Base-by-base conservation (phyloP, 1,140 invertebrate species). In the Zaprionus kolodkinae region DNA sequence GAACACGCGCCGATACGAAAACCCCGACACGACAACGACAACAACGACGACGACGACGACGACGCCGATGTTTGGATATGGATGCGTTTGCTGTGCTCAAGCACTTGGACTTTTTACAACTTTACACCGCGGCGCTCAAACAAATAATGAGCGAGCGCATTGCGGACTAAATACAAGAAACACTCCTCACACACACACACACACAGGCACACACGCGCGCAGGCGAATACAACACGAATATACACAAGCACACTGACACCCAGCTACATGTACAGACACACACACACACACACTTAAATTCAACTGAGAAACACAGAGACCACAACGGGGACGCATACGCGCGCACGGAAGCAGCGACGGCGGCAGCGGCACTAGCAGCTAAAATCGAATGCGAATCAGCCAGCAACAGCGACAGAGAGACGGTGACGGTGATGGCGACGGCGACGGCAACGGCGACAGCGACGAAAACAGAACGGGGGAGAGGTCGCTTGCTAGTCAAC, bases 51-150 rank as follows among this genome's bases (percentile, higher is more conserved):
- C 68, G 50, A 76, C 54, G 57, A 54, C 62, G 69, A 61, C 61
- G 40, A 50, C 57, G 17, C 38, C 57, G 60, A 71, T 65, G 57
- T 74, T 72, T 68, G 72, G 67, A 71, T 79, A 76, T 72, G 77
- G 73, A 72, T 72, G 73, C 74, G 73, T 76, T 72, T 73, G 76
- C 67, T 70, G 76, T 67, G 76, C 67, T 76, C 66, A 69, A 88
- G 81, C 83, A 87, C 84, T 88, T 88, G 78, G 79, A 90, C 80
- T 90, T 90, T 90, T 90, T 90, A 92, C 91, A 92, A 92, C 91
- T 92, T 92, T 92, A 92, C 91, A 92, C 87, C 91, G 88, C 91
- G 91, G 91, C 91, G 87, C 91, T 92, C 91, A 92, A 91, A 92
- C 91, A 92, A 91, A 92, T 92, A 92, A 92, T 92, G 91, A 92